Evolutionary conservation across 2,888 invertebrate genomes (phyloP).

Genomic region (Plebejus anna): DNA sequence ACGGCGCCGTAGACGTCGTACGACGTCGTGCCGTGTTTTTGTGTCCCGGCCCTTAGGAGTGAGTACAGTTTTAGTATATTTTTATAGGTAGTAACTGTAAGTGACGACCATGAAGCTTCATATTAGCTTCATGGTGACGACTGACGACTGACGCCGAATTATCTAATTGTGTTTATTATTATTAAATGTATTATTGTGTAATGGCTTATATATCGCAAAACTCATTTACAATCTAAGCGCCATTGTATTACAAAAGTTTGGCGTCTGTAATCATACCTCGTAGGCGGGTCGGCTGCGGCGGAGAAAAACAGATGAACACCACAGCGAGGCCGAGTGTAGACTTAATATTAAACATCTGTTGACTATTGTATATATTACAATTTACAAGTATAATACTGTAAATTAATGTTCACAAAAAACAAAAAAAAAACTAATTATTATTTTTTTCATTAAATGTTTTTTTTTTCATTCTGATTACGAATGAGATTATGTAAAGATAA

Average conservation of each 20-base stretch:
- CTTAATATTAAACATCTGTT: not conserved
- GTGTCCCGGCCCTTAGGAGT: too few relatives aligned
- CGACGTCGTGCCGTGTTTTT: too few relatives aligned
- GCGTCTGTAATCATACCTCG: constrained; percentile 14
- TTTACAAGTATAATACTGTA: too few relatives aligned
- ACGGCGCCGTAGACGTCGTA: too few relatives aligned
- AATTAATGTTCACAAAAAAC: too few relatives aligned
- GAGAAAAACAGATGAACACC: not conserved
- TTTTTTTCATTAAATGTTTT: too few relatives aligned
- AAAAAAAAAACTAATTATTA: too few relatives aligned
- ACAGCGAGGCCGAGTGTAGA: not conserved
- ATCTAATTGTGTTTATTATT: not conserved
- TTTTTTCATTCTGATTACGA: too few relatives aligned
- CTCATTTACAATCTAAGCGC: constrained; percentile 20
- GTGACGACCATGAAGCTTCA: too few relatives aligned
- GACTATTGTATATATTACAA: too few relatives aligned
- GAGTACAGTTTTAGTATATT: not conserved
- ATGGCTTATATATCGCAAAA: not conserved
- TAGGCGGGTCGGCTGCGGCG: not conserved
- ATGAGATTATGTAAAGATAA: too few relatives aligned
- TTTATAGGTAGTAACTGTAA: not conserved
- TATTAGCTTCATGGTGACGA: too few relatives aligned
- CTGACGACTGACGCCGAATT: not conserved
- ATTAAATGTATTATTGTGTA: not conserved
- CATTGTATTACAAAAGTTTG: constrained; percentile 18